Evolutionary conservation across 2,888 invertebrate genomes (phyloP).

Genomic region (Chloromyia formosa): DNA sequence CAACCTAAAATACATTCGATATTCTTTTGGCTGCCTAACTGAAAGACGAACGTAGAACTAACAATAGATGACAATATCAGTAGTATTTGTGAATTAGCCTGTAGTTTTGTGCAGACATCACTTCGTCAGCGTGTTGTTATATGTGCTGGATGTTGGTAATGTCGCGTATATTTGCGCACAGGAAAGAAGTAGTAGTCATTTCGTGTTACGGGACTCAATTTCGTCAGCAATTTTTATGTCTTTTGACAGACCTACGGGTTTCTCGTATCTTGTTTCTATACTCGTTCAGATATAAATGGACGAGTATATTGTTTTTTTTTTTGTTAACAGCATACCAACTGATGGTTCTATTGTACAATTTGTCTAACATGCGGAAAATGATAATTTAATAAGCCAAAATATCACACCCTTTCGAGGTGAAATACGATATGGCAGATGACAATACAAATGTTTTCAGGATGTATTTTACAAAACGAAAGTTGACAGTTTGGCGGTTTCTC

Average conservation of each 20-base stretch:
- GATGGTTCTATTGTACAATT: constrained; percentile 18
- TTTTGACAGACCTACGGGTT: constrained; percentile 45
- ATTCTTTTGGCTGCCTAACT: too few species aligned
- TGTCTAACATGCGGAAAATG: constrained; percentile 33
- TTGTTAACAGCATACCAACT: constrained; percentile 13
- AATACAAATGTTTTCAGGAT: not conserved
- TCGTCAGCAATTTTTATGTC: constrained; percentile 48
- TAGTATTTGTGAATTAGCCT: constrained; percentile 19
- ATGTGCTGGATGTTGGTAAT: constrained; percentile 2
- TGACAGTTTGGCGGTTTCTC: too few species aligned
- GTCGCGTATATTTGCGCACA: not conserved
- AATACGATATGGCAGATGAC: not conserved
- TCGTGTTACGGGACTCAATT: constrained; percentile 45
- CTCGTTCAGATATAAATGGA: too few species aligned
- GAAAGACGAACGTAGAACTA: not conserved
- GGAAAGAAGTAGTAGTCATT: constrained; percentile 37
- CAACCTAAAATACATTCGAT: too few species aligned
- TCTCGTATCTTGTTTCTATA: not conserved
- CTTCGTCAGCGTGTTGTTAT: constrained; percentile 1
- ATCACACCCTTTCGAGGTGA: not conserved
- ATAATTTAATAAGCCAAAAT: constrained; percentile 43
- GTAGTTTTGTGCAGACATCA: constrained; percentile 18
- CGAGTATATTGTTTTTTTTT: constrained; percentile 3
- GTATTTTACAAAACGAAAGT: too few species aligned
- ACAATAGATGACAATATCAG: constrained; percentile 29